Evolutionary conservation across 2,888 invertebrate species (phyloP).

Genomic region (Pandemis corylana): DNA sequence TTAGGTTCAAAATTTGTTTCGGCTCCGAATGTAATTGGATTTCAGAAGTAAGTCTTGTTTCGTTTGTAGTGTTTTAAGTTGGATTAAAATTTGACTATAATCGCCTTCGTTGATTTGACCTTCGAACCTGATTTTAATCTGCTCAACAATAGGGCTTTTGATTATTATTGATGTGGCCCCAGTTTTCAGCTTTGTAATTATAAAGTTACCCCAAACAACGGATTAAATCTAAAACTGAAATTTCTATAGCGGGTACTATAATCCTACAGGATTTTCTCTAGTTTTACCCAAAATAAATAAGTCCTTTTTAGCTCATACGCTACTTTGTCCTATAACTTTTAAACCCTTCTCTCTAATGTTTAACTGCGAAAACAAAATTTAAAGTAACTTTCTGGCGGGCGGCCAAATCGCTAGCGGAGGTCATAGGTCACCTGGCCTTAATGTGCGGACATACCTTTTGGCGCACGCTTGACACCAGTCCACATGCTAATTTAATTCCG

Average conservation of each 20-base stretch:
- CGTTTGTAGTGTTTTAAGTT: not conserved
- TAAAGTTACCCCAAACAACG: constrained; percentile 11
- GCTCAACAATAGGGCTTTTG: not conserved
- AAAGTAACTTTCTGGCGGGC: constrained; percentile 65
- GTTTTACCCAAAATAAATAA: constrained; percentile 21
- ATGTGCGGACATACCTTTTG: constrained; percentile 70
- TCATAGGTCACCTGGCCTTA: constrained; percentile 73
- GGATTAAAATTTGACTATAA: not conserved
- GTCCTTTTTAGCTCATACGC: constrained; percentile 43
- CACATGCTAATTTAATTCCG: constrained; percentile 59
- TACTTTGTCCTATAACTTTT: constrained; percentile 64
- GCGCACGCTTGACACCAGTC: constrained; percentile 49
- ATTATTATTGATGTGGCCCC: constrained; percentile 1
- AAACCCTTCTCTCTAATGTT: constrained; percentile 63
- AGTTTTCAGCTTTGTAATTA: constrained; percentile 15
- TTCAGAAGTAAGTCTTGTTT: constrained; percentile 5
- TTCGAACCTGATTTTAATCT: not conserved
- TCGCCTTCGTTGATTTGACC: not conserved
- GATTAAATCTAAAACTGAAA: constrained; percentile 10
- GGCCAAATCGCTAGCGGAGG: constrained; percentile 70
- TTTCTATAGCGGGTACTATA: constrained; percentile 4
- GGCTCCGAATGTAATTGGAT: constrained; percentile 7
- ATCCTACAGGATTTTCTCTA: constrained; percentile 5
- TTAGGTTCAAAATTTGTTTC: constrained; percentile 21
- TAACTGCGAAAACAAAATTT: constrained; percentile 66